These are phyloP conservation scores for Drosophila longiperda DNA, from an alignment of 2,888 invertebrate species.

Conservation along the genomic window DNA sequence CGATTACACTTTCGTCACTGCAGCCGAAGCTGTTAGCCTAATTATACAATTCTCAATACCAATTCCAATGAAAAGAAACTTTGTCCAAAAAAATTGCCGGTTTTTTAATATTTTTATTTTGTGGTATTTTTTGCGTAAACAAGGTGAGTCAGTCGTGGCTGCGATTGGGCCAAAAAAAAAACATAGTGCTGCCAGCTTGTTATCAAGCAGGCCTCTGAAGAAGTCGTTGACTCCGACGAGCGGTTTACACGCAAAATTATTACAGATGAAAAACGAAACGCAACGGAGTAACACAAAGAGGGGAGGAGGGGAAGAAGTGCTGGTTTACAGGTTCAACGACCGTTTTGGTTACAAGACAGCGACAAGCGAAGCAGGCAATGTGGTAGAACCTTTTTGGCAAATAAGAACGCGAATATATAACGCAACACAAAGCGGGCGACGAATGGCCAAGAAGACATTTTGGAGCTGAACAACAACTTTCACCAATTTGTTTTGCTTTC, in stretches of 20 bases:
- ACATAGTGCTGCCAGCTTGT: slow-evolving; percentile 22
- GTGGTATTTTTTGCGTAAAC: slow-evolving; percentile 63
- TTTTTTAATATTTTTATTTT: slow-evolving; percentile 14
- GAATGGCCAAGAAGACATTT: slow-evolving; percentile 65
- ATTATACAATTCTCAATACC: slow-evolving; percentile 69
- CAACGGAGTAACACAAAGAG: slow-evolving; percentile 8
- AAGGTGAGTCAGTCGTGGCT: slow-evolving; percentile 50
- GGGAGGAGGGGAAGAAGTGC: slow-evolving; percentile 7
- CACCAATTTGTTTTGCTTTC: slow-evolving; percentile 84
- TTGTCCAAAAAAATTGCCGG: slow-evolving; percentile 38
- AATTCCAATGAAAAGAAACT: slow-evolving; percentile 78
- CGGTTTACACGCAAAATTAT: slow-evolving; percentile 78
- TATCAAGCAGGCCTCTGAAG: slow-evolving; percentile 40
- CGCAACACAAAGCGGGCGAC: slow-evolving; percentile 62
- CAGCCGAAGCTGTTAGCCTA: slow-evolving; percentile 70
- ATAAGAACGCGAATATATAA: slow-evolving; percentile 77
- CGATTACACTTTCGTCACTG: slow-evolving; percentile 75
- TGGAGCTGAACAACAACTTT: slow-evolving; percentile 78
- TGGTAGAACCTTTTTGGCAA: slow-evolving; percentile 64
- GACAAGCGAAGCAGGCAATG: slow-evolving; percentile 29
- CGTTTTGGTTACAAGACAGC: slow-evolving; percentile 73
- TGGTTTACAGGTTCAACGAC: slow-evolving; percentile 68
- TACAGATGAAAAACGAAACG: slow-evolving; percentile 74
- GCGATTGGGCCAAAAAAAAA: slow-evolving; percentile 23
- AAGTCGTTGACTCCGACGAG: slow-evolving; percentile 72